These are phyloP conservation scores for Rotaria macrura DNA, from an alignment of 2,888 invertebrate species.

Conservation along the genomic window DNA sequence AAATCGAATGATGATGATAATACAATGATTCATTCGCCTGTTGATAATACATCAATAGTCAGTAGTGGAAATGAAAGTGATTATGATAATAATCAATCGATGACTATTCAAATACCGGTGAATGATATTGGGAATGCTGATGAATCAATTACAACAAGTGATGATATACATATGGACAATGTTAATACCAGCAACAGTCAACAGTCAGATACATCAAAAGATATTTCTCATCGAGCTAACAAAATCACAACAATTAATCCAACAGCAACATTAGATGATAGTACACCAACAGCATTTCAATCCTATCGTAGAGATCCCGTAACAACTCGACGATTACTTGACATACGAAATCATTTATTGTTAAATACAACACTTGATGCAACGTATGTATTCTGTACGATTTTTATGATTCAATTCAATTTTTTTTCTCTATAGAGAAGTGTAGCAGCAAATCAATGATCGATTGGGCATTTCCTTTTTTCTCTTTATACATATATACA, in stretches of 20 bases:
- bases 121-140: no score
- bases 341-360: neutral
- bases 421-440: neutral
- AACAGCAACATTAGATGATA: neutral
- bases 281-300: neutral
- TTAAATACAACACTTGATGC: conserved; percentile 13
- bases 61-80: neutral
- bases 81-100: neutral
- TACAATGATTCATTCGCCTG: neutral
- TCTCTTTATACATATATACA: neutral
- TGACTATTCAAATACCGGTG: neutral
- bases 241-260: no score
- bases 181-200: neutral
- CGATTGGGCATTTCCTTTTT: neutral
- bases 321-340: neutral
- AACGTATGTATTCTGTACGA: neutral
- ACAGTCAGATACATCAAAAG: conserved; percentile 13
- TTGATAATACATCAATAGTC: neutral
- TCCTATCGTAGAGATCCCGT: neutral
- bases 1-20: no score
- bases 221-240: neutral
- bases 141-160: neutral
- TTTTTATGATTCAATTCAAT: no score
- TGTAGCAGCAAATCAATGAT: neutral
- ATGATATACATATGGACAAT: neutral